These are phyloP conservation scores for Macrophya annulata DNA, from an alignment of 2,888 invertebrate species.

Conservation along the genomic window DNA sequence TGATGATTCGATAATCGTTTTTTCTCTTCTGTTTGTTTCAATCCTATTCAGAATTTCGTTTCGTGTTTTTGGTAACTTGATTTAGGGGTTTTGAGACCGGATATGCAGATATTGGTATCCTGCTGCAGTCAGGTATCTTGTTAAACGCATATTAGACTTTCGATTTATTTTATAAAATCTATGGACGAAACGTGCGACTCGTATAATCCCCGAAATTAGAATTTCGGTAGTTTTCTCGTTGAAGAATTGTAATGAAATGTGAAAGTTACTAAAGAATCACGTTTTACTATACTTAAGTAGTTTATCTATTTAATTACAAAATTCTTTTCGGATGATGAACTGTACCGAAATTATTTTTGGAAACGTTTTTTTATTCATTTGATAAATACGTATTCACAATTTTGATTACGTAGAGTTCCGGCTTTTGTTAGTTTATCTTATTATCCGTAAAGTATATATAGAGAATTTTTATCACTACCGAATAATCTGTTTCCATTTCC, in stretches of 20 bases:
- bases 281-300: too few relatives aligned
- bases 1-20: background rate
- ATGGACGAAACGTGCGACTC: too few relatives aligned
- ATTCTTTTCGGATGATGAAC: too few relatives aligned
- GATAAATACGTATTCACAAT: background rate
- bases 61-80: background rate
- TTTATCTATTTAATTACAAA: too few relatives aligned
- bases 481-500: background rate
- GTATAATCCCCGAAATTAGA: too few relatives aligned
- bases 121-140: too few relatives aligned
- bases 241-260: too few relatives aligned
- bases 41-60: background rate
- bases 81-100: background rate
- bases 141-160: too few relatives aligned
- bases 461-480: background rate
- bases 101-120: too few relatives aligned
- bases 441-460: background rate
- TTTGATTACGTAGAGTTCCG: background rate
- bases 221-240: too few relatives aligned
- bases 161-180: too few relatives aligned
- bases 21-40: background rate
- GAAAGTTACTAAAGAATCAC: too few relatives aligned
- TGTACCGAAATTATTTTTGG: background rate
- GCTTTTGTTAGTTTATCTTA: background rate
- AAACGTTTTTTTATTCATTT: background rate